A percentile compares a stretch with the other conserved stretches of the same genome.
Evolutionary conservation across 2,888 invertebrate genomes (phyloP).

Genomic region (Thalpophila matura): DNA sequence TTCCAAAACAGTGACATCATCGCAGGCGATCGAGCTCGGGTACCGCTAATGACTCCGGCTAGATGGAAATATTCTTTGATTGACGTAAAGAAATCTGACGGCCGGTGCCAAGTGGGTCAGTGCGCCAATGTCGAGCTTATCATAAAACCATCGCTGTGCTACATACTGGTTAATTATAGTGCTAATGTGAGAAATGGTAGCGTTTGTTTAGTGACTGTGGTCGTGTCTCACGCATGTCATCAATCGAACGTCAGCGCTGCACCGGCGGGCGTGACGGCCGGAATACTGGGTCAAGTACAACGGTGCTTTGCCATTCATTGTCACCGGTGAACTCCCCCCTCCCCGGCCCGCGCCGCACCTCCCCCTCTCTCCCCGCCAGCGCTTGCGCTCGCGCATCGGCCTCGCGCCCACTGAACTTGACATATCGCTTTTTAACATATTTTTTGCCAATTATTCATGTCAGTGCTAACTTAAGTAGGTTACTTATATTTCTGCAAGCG

Average conservation of each 20-base stretch:
- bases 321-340: slow-evolving; percentile 70
- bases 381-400: slow-evolving; percentile 78
- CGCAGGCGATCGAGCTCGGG: slow-evolving; percentile 49
- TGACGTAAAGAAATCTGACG: slow-evolving; percentile 79
- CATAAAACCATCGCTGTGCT: slow-evolving; percentile 75
- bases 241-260: slow-evolving; percentile 77
- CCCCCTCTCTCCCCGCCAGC: slow-evolving; percentile 42
- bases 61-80: slow-evolving; percentile 80
- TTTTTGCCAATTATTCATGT: slow-evolving; percentile 79
- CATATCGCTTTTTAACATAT: slow-evolving; percentile 83
- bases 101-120: slow-evolving; percentile 86
- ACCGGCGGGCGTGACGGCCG: slow-evolving; percentile 78
- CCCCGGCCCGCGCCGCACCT: slow-evolving; percentile 61
- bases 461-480: slow-evolving; percentile 69
- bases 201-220: slow-evolving; percentile 60
- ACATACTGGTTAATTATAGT: slow-evolving; percentile 72
- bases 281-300: slow-evolving; percentile 90
- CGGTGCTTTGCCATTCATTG: slow-evolving; percentile 90
- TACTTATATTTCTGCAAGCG: slow-evolving; percentile 50
- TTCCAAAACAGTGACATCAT: slow-evolving; percentile 79
- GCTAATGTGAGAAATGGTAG: slow-evolving; percentile 70
- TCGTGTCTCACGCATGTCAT: slow-evolving; percentile 78
- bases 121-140: slow-evolving; percentile 86
- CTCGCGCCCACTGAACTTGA: slow-evolving; percentile 88
- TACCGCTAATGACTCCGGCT: slow-evolving; percentile 63